Percentiles rank a stretch among this genome's conserved stretches.
These are phyloP conservation scores for Dreissena rostriformis DNA, from an alignment of 1,140 invertebrate species.

Conservation along the genomic window DNA sequence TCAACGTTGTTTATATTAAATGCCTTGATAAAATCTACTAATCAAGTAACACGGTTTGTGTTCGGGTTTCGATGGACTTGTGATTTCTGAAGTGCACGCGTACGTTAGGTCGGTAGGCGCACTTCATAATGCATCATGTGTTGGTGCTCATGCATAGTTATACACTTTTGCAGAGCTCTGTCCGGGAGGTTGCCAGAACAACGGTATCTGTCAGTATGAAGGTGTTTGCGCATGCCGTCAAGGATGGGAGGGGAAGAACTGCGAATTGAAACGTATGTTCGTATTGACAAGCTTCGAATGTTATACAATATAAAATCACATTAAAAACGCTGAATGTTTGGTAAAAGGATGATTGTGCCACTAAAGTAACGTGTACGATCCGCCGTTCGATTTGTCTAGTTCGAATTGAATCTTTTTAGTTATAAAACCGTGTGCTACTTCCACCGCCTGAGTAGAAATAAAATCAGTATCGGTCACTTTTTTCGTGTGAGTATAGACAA, in stretches of 20 bases:
- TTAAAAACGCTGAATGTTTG: neutral
- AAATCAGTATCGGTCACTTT: too few relatives aligned
- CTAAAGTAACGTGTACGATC: too few relatives aligned
- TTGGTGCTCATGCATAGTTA: neutral
- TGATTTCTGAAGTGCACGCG: neutral
- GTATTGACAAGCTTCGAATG: neutral
- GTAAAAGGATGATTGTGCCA: neutral
- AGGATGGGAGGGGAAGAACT: conserved; percentile 5
- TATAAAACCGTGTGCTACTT: too few relatives aligned
- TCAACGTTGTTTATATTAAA: too few relatives aligned
- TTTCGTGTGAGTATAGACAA: too few relatives aligned
- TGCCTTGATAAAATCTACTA: too few relatives aligned
- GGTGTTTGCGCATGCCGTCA: neutral
- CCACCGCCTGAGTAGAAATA: too few relatives aligned
- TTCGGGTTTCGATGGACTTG: neutral
- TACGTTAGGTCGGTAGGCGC: neutral
- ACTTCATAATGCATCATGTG: neutral
- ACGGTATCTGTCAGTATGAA: conserved; percentile 21
- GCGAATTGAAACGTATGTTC: conserved; percentile 1
- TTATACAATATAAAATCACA: neutral
- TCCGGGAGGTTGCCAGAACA: conserved; percentile 34
- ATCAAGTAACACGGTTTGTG: too few relatives aligned
- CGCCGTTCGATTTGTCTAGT: too few relatives aligned
- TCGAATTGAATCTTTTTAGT: too few relatives aligned
- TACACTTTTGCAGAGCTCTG: conserved; percentile 17